Evolutionary conservation across 1,140 invertebrate genomes (phyloP), one percentile per base, ranked within the genome.

Genomic region (Ruditapes philippinarum): DNA sequence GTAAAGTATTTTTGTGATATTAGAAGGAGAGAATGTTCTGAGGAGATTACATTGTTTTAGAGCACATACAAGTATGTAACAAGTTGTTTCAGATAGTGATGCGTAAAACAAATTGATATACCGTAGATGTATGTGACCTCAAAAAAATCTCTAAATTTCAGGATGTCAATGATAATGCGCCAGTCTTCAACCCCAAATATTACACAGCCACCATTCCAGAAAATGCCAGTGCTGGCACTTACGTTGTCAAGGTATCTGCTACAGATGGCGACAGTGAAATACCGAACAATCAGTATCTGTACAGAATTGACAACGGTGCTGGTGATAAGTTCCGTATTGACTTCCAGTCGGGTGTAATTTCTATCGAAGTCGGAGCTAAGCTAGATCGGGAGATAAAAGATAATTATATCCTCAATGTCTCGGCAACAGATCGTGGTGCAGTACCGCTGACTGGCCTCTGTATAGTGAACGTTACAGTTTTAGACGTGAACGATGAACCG

Each of bases 261-360:
- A 80, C 65, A 17, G 93, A 94, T 81, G 54, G 79, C 33, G 92
- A 94, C 76, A 84, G 82, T 40, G 91, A 83, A 17, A 89, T 70
- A 49, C 93, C 93, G 3, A 94, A 93, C 81, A 94, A 93, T 57
- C 82, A 93, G 42, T 88, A 92, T 31, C 91, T 93, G 57, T 94
- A 94, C 62, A 86, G 93, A 19, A 94, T 94, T 31, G 92, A 93
- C 70, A 93, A 51, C 78, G 93, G 93, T 11, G 93, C 92, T 9
- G 57, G 92, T 17, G 93, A 94, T 88, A 94, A 94, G 51, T 94
- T 94, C 83, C 76, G 92, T 19, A 93, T 94, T 17, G 83, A 94
- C 65, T 92, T 93, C 83, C 83, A 88, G 45, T 91, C 92, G 7
- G 93, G 93, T 12, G 80, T 83, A 17, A 86, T 93, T 22, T 51